Evolutionary conservation across 2,113 vertebrate species (phyloP), one percentile per base, ranked within the genome.

Genomic region (Polyodon spathula): DNA sequence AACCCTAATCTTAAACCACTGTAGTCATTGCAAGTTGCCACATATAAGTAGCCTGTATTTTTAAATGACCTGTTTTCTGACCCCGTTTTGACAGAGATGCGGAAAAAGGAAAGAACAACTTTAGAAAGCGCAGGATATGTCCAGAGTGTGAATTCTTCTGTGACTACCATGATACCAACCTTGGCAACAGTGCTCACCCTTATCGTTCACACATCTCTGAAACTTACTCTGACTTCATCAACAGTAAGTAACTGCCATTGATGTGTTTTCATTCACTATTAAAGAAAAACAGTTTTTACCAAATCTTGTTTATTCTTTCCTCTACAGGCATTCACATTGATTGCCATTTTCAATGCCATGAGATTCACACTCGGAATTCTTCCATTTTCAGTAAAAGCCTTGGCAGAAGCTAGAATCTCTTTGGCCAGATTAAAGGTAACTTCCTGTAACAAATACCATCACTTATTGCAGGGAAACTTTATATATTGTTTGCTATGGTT

Each of bases 291-390:
- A 37, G 8, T 59, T 55, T 3, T 39, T 12, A 40, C 27, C 10
- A 16, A 9, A 37, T 15, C 5, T 56, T n/a, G 46, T 11, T 2
- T 72, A 66, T 63, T 68, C 6, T 63, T 55, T 69, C 27, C 27
- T 27, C 27, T 56, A 10, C 56, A 92, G 91, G 90, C 84, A 2
- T 93, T 92, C 55, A 91, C 83, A 17, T 82, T 86, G 63, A 89
- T 92, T 4, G 76, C 85, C 64, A 78, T 89, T 71, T 89, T 93
- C 73, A 90, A 87, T 58, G 70, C 83, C 59, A 78, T 92, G 86
- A 84, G 76, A 71, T 84, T 92, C 73, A 73, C 77, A 6, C 66
- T 89, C 43, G 69, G 71, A 51, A 8, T 87, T 7, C 66, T 86
- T 61, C 86, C 84, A 5, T 87, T 84, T 63, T 77, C 81, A 0